Conservation (phyloP, 2,888 invertebrate species). For the Blastobasis lacticolella region DNA sequence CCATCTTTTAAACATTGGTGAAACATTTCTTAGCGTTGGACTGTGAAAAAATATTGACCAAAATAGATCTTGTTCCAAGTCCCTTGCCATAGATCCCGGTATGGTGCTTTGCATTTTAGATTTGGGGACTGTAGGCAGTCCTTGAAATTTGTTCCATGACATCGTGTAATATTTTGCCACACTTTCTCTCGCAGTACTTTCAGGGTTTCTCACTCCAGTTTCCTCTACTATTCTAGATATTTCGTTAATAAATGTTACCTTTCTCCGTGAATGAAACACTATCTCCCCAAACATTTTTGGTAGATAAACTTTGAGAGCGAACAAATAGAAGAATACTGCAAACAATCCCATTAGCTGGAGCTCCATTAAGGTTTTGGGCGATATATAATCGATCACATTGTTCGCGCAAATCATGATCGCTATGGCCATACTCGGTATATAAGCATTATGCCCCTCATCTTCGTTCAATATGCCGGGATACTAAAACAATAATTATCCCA, state of each 20-base stretch:
- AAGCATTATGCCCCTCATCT: too few species aligned
- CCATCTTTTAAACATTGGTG: neutral
- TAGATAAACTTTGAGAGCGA: too few species aligned
- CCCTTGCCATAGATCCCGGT: neutral
- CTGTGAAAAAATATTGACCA: constrained; percentile 3
- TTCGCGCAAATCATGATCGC: too few species aligned
- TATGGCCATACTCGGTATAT: too few species aligned
- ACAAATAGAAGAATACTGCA: too few species aligned
- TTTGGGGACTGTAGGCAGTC: neutral
- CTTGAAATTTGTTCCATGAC: constrained; percentile 1
- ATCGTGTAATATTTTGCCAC: neutral
- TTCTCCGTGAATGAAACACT: neutral
- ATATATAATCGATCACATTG: too few species aligned
- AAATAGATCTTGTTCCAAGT: neutral
- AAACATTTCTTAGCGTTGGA: constrained; percentile 1
- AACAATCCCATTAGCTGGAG: too few species aligned
- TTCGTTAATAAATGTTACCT: neutral
- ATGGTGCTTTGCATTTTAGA: neutral
- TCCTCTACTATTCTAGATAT: neutral
- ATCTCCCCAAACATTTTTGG: constrained; percentile 2
- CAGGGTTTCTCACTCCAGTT: neutral
- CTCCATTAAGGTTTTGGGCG: too few species aligned
- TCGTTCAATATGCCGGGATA: too few species aligned
- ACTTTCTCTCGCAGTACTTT: neutral
- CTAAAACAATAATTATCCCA: too few species aligned